Conservation (phyloP, 53 echinoderm and acorn worm genomes). For the Stichopus horrens region DNA sequence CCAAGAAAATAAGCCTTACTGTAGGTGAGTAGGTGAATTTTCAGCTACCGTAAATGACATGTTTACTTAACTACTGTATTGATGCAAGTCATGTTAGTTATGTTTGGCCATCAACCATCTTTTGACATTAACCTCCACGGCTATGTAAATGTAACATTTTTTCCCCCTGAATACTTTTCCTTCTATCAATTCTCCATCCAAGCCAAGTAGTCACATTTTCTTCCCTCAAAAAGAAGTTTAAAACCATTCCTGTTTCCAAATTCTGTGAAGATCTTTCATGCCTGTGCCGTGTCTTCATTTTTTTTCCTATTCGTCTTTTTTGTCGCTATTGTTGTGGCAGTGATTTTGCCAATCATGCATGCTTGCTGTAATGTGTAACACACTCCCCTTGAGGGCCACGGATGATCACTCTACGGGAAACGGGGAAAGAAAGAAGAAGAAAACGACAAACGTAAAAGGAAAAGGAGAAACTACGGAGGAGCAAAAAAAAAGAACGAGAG, state of each 20-base stretch:
- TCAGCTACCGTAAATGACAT: too few relatives aligned
- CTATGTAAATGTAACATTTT: too few relatives aligned
- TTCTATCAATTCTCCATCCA: too few relatives aligned
- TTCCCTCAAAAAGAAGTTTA: not conserved
- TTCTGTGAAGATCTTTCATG: not conserved
- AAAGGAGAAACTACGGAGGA: not conserved
- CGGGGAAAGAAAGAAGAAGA: not conserved
- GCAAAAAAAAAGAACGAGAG: not conserved
- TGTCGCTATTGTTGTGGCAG: not conserved
- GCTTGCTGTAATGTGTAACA: slow-evolving; percentile 34
- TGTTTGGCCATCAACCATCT: too few relatives aligned
- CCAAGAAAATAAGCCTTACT: too few relatives aligned
- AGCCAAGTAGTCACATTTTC: too few relatives aligned
- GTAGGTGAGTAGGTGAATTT: too few relatives aligned
- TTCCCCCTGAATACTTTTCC: too few relatives aligned
- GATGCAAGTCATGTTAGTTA: too few relatives aligned
- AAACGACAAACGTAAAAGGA: not conserved
- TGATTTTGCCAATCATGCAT: slow-evolving; percentile 28
- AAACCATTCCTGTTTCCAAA: not conserved
- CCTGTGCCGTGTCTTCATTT: not conserved
- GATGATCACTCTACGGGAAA: slow-evolving; percentile 18
- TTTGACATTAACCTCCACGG: too few relatives aligned
- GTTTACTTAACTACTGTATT: too few relatives aligned
- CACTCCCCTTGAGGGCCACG: slow-evolving; percentile 30
- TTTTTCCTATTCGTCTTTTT: not conserved